Percentiles rank a stretch among this genome's conserved stretches.
These are phyloP conservation scores for Poeciliopsis infans DNA, from an alignment of 2,797 vertebrate species.

Conservation along the genomic window DNA sequence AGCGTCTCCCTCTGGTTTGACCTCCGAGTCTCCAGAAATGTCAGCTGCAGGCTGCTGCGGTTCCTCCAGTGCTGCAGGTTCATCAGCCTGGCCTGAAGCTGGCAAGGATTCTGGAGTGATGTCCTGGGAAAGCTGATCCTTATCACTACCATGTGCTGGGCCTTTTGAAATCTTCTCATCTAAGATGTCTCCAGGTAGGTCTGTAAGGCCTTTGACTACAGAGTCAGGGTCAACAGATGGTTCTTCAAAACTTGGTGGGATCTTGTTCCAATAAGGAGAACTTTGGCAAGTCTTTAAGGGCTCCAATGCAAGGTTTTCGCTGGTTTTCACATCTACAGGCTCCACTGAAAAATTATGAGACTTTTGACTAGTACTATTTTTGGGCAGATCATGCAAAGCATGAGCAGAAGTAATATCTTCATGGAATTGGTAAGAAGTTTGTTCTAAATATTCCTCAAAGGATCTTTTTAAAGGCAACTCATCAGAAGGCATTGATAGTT, in stretches of 20 bases:
- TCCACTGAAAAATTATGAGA: conserved; percentile 74
- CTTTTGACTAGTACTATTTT: conserved; percentile 28
- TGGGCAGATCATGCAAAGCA: conserved; percentile 24
- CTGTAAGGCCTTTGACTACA: conserved; percentile 36
- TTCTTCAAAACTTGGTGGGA: conserved; percentile 20
- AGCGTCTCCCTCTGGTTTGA: conserved; percentile 36
- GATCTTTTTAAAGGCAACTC: conserved; percentile 61
- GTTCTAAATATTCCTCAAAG: conserved; percentile 35
- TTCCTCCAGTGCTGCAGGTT: conserved; percentile 34
- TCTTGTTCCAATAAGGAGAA: conserved; percentile 28
- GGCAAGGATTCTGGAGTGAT: conserved; percentile 67
- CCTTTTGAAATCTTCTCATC: conserved; percentile 12
- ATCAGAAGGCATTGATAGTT: conserved; percentile 52
- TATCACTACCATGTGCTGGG: conserved; percentile 29
- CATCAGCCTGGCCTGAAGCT: conserved; percentile 52
- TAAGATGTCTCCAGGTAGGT: conserved; percentile 15
- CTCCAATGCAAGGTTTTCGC: conserved; percentile 58
- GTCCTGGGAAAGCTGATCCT: conserved; percentile 62
- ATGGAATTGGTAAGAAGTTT: conserved; percentile 21
- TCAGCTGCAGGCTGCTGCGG: conserved; percentile 23
- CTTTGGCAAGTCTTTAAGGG: conserved; percentile 34
- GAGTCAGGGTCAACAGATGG: conserved; percentile 16
- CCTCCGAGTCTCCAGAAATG: not conserved
- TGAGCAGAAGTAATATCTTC: conserved; percentile 17
- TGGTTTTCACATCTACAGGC: conserved; percentile 73